phyloP scores from a whole-genome alignment of 2,888 invertebrate species.

The Ptychoptera contaminata region DNA sequence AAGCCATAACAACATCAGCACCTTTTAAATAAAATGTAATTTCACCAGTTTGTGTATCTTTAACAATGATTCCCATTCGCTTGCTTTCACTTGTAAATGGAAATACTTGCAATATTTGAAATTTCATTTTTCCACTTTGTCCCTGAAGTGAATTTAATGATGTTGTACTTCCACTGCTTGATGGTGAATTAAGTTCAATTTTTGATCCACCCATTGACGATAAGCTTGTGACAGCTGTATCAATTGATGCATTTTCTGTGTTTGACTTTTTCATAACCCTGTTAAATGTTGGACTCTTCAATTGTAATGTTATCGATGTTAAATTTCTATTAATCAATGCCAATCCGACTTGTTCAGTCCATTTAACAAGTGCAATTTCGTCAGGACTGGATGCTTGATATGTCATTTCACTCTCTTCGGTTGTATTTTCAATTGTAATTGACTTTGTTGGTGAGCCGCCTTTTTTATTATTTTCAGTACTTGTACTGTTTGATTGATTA shows the following conservation, averaged over 20 bases:
- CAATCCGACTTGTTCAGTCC: conserved; percentile 64
- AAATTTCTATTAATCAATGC: conserved; percentile 42
- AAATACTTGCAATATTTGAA: conserved; percentile 59
- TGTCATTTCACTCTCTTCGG: conserved; percentile 19
- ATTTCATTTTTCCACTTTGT: conserved; percentile 42
- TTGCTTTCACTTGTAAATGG: conserved; percentile 86
- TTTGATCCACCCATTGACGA: conserved; percentile 1
- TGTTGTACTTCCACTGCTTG: conserved; percentile 14
- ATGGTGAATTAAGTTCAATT: conserved; percentile 10
- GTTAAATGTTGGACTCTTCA: conserved; percentile 16
- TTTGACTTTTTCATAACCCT: conserved; percentile 1
- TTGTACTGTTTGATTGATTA: conserved; percentile 14
- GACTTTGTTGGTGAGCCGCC: conserved; percentile 27
- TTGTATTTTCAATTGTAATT: conserved; percentile 22
- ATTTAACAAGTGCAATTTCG: conserved; percentile 86
- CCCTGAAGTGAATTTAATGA: conserved; percentile 34
- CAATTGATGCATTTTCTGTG: conserved; percentile 5
- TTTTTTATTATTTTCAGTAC: conserved; percentile 9
- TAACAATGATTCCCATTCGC: conserved; percentile 84
- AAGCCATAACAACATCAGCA: conserved; percentile 87
- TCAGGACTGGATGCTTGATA: conserved; percentile 82
- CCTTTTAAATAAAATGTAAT: conserved; percentile 96
- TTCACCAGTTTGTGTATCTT: conserved; percentile 62
- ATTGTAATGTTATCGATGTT: conserved; percentile 35
- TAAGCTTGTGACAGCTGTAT: conserved; percentile 7